Evolutionary conservation across 2,797 vertebrate genomes (phyloP), one percentile per base, ranked within the genome.

Genomic region (Eulemur rubriventer): DNA sequence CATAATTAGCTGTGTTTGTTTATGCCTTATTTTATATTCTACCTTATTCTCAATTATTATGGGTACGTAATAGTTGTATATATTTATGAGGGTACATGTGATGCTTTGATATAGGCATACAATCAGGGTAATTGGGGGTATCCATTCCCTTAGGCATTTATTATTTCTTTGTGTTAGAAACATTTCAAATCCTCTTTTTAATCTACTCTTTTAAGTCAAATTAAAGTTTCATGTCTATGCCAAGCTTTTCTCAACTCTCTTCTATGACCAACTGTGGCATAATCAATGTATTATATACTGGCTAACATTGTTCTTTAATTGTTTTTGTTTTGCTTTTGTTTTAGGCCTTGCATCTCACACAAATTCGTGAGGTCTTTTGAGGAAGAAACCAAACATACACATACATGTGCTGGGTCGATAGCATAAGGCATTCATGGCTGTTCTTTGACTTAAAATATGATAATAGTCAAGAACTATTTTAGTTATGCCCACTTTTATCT

Each of bases 391-490:
- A 55, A 70, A 33, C 30, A n/a, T 67, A n/a, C 61, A 24, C 7
- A 65, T 72, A 16, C 18, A 59, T 16, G 52, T 20, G 7, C 3
- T 35, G 46, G 76, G 35, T 38, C 89, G 78, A 61, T 43, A 84
- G n/a, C 17, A 38, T 41, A 70, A 55, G 16, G 13, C 55, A 48
- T 57, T 69, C 38, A 63, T 73, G 43, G 50, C 30, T 90, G 1
- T 89, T 86, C 59, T 92, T 89, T 93, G 78, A 83, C 33, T 92
- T 92, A 55, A 89, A 72, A 72, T 67, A 75, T 57, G 92, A 94
- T 83, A 82, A 86, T 81, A 93, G 67, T 91, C 17, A 86, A 72
- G 41, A 91, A 59, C 28, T 91, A 11, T 89, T 94, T 96, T 87
- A 80, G 73, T 52, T 73, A 52, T 14, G 4, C 38, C 24, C 70